These are phyloP conservation scores for Rhadinocentrus ornatus DNA, from an alignment of 2,797 vertebrate species.

Conservation along the genomic window DNA sequence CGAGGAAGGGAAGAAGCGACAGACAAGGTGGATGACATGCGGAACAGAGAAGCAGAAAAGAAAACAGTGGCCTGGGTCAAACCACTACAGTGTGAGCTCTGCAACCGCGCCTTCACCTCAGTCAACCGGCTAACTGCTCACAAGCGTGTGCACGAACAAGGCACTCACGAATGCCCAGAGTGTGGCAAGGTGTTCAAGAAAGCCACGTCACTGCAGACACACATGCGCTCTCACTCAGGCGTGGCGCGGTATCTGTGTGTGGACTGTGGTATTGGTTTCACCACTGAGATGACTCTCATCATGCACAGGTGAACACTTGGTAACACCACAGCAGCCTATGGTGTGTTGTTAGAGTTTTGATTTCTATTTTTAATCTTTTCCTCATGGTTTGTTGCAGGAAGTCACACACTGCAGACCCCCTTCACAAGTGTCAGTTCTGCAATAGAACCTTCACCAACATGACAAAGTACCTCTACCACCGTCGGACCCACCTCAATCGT, in stretches of 20 bases:
- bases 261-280: slow-evolving; percentile 91
- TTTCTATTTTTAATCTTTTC: not conserved
- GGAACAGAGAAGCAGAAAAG: slow-evolving; percentile 48
- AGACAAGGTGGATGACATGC: slow-evolving; percentile 55
- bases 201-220: slow-evolving; percentile 87
- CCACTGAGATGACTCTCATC: slow-evolving; percentile 91
- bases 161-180: slow-evolving; percentile 88
- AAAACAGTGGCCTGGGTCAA: slow-evolving; percentile 41
- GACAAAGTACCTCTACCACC: slow-evolving; percentile 95
- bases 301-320: slow-evolving; percentile 84
- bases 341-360: fast-evolving
- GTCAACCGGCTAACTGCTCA: slow-evolving; percentile 89
- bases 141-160: slow-evolving; percentile 88
- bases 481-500: slow-evolving; percentile 83
- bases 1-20: slow-evolving; percentile 65
- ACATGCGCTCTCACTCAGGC: slow-evolving; percentile 89
- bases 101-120: slow-evolving; percentile 87
- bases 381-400: slow-evolving; percentile 75
- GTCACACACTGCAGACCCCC: slow-evolving; percentile 88
- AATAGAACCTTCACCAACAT: slow-evolving; percentile 94
- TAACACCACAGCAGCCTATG: not conserved
- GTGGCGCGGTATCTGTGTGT: slow-evolving; percentile 91
- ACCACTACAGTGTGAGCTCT: slow-evolving; percentile 81
- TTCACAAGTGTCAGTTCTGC: slow-evolving; percentile 91
- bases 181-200: slow-evolving; percentile 94